A percentile compares a stretch with the other conserved stretches of the same genome.
Conservation (phyloP, 64 coral and sea anemone genomes). For the Montipora capricornis region DNA sequence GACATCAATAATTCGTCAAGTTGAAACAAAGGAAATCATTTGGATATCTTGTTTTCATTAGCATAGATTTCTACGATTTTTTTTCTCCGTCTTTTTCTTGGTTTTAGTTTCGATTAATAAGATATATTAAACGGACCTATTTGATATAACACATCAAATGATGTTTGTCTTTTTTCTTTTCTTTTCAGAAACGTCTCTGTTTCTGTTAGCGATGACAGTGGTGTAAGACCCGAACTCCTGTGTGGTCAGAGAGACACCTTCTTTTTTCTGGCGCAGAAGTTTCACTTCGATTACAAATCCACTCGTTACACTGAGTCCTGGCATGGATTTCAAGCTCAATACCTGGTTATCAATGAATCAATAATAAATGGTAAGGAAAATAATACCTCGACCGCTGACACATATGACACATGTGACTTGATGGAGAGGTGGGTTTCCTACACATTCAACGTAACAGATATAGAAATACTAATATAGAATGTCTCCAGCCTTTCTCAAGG, state of each 20-base stretch:
- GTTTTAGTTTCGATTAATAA: too few relatives aligned
- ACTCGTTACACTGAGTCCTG: neutral
- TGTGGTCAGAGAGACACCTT: neutral
- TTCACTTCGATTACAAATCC: neutral
- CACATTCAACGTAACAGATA: too few relatives aligned
- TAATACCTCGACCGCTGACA: neutral
- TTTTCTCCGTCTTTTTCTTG: too few relatives aligned
- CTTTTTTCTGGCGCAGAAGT: neutral
- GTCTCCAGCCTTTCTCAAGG: too few relatives aligned
- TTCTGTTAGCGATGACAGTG: slow-evolving; percentile 10
- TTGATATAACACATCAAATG: neutral
- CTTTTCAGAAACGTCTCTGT: neutral
- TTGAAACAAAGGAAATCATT: too few relatives aligned
- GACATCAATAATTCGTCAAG: too few relatives aligned
- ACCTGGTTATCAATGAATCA: neutral
- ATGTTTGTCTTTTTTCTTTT: neutral
- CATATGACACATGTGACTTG: too few relatives aligned
- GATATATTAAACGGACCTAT: neutral
- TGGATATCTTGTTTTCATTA: too few relatives aligned
- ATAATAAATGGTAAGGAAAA: neutral
- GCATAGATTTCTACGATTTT: too few relatives aligned
- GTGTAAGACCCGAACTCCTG: neutral
- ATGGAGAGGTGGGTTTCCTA: too few relatives aligned
- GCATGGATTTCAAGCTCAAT: neutral
- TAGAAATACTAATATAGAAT: too few relatives aligned